phyloP scores from a whole-genome alignment of 35 echinoderm and acorn worm species.

The Ptychodera flava region DNA sequence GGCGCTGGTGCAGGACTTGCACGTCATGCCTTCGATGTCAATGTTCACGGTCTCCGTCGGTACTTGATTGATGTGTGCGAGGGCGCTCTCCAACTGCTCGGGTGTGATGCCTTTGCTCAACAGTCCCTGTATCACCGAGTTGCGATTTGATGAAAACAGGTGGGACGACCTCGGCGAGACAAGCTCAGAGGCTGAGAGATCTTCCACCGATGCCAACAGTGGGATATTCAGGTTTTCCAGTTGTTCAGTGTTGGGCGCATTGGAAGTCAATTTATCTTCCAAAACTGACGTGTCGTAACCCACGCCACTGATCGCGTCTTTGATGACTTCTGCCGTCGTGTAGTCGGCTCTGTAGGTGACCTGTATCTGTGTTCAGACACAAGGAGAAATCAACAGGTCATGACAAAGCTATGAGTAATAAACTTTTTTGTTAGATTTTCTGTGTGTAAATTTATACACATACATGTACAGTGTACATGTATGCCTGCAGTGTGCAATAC shows the following conservation, averaged over 20 bases:
- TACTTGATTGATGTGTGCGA: background rate
- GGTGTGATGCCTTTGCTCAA: background rate
- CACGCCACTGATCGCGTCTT: background rate
- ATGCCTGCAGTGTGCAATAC: too few relatives aligned
- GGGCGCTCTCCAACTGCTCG: background rate
- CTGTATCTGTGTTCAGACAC: background rate
- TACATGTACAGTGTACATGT: too few relatives aligned
- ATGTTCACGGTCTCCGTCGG: conserved; percentile 17
- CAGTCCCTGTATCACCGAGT: background rate
- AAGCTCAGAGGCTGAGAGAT: background rate
- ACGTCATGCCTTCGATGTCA: conserved; percentile 81
- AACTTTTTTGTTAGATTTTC: too few relatives aligned
- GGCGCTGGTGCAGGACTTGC: conserved; percentile 77
- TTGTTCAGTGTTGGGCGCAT: background rate
- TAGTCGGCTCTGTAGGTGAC: background rate
- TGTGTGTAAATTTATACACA: too few relatives aligned
- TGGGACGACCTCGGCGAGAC: background rate
- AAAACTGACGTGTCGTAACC: background rate
- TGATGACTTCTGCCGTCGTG: background rate
- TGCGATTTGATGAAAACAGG: background rate
- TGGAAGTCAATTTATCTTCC: background rate
- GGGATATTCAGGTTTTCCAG: background rate
- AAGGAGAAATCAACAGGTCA: too few relatives aligned
- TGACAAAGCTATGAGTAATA: too few relatives aligned
- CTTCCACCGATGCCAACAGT: background rate